Evolutionary conservation across 2,113 vertebrate genomes (phyloP), one percentile per base, ranked within the genome.

Genomic region (Solenodon paradoxus): DNA sequence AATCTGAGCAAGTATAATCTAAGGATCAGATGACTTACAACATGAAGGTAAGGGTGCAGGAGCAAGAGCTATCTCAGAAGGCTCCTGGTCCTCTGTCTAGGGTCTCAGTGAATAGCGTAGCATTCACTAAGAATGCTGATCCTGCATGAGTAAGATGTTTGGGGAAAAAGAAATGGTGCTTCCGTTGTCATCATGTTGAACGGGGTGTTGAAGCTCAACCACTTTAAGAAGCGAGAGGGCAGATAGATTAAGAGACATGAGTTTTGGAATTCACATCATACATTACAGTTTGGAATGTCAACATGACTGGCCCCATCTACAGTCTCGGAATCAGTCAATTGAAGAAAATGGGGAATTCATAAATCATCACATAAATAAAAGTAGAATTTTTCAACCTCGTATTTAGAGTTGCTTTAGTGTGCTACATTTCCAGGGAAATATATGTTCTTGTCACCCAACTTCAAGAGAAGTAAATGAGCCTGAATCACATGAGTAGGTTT

Each of bases 401-500:
- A 98, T 98, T 98, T 98, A 97, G 94, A 97, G 97, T 97, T 97
- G 97, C 78, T 98, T 98, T 97, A 96, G 96, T 97, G 97, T 96
- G 97, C 97, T 98, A 96, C 97, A 97, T 98, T 98, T 98, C 95
- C 94, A 97, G 92, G 96, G 95, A 98, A 98, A 98, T 98, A 98
- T 98, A 98, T 98, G 97, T 97, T 98, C 98, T 98, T 98, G 98
- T 98, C 98, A 98, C 84, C 92, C 97, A 97, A 97, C 97, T 98
- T 98, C 98, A 97, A 95, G 96, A 96, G 97, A 98, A 98, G 97
- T 98, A 98, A 98, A 98, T 98, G 98, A 98, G 97, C 95, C 98
- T 96, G 98, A 98, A 98, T 98, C 98, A 98, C 98, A 98, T 95
- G 98, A 98, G 96, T 98, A 97, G 95, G 95, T 98, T 98, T 98